Percentiles rank a stretch among this genome's conserved stretches.
These are phyloP conservation scores for Myathropa florea DNA, from an alignment of 2,888 invertebrate genomes.

Conservation along the genomic window DNA sequence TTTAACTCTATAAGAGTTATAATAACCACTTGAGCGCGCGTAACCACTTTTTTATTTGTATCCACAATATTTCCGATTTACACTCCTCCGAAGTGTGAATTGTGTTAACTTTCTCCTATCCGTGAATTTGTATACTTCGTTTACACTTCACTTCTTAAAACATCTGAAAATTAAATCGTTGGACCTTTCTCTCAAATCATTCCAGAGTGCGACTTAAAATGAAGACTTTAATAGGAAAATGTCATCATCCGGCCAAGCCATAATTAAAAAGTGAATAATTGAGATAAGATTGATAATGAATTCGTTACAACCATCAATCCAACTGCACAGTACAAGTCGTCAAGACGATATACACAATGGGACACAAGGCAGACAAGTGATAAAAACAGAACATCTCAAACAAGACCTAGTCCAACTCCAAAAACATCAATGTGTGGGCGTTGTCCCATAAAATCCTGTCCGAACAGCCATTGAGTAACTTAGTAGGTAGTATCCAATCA, in stretches of 20 bases:
- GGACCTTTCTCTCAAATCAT: too few relatives aligned
- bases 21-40: too few relatives aligned
- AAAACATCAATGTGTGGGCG: background rate
- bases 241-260: background rate
- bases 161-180: too few relatives aligned
- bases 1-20: too few relatives aligned
- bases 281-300: background rate
- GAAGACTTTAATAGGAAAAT: too few relatives aligned
- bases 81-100: too few relatives aligned
- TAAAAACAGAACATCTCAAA: background rate
- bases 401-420: background rate
- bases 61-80: too few relatives aligned
- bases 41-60: too few relatives aligned
- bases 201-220: too few relatives aligned
- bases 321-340: background rate
- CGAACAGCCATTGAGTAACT: slow-evolving; percentile 15
- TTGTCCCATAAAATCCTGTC: background rate
- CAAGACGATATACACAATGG: background rate
- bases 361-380: background rate
- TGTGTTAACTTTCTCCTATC: too few relatives aligned
- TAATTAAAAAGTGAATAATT: background rate
- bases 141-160: too few relatives aligned
- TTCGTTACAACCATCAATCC: background rate
- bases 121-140: too few relatives aligned
- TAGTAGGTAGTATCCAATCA: slow-evolving; percentile 32